phyloP scores from a whole-genome alignment of 2,797 vertebrate species.

The Pygocentrus nattereri region DNA sequence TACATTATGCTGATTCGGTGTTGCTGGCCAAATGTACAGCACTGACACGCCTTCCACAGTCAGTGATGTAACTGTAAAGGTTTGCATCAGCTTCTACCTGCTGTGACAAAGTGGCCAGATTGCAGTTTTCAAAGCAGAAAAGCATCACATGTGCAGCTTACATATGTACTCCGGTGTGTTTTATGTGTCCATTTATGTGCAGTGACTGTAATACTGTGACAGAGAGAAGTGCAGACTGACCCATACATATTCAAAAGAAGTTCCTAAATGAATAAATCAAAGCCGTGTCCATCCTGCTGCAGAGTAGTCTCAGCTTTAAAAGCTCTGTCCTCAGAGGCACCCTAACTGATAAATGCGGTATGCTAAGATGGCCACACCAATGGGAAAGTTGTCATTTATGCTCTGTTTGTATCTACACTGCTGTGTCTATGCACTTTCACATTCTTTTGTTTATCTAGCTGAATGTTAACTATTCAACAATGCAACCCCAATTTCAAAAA shows the following conservation, averaged over 20 bases:
- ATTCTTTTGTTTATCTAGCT: too few species aligned
- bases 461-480: too few species aligned
- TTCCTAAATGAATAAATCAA: background rate
- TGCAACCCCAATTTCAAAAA: too few species aligned
- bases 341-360: background rate
- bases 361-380: too few species aligned
- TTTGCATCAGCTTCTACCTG: slow-evolving; percentile 30
- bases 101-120: slow-evolving; percentile 18
- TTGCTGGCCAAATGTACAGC: slow-evolving; percentile 46
- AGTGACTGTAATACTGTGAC: slow-evolving; percentile 3
- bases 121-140: background rate
- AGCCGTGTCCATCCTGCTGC: background rate
- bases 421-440: too few species aligned
- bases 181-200: background rate
- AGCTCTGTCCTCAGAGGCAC: too few species aligned
- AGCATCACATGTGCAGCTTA: background rate
- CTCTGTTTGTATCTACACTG: too few species aligned
- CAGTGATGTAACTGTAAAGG: slow-evolving; percentile 32
- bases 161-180: background rate
- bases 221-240: background rate
- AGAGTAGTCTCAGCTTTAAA: too few species aligned
- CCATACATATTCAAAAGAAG: slow-evolving; percentile 1
- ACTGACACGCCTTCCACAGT: slow-evolving; percentile 29
- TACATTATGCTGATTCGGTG: slow-evolving; percentile 66
- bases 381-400: too few species aligned